Base-by-base conservation (phyloP, 1,140 invertebrate species). In the Heliconius eleuchia region DNA sequence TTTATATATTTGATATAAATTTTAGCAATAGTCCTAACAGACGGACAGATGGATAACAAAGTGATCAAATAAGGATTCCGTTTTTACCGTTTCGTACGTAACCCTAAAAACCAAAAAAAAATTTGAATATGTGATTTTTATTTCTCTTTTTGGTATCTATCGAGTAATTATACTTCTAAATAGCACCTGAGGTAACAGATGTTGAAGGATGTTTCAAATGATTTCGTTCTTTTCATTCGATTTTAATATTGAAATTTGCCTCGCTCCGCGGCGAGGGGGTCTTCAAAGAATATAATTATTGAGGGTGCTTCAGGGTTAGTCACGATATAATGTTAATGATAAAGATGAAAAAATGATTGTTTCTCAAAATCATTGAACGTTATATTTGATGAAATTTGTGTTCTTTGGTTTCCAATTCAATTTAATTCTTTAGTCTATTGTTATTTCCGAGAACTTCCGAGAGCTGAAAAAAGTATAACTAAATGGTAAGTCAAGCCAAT, bases 141-240 rank as follows among this genome's bases (percentile, higher is more conserved):
- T 73, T 60, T 74, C 30, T 46, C 18, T 23, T 74, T 57, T 80
- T 82, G 70, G 52, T 73, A 76, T 74, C 71, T 73, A 76, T 74
- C 71, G 55, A 77, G 70, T 72, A 80, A 82, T 82, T 82, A 82
- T 77, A 82, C 78, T 82, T 70, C 11, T 74, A 82, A 82, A 82
- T 82, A 55, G 71, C 78, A 80, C 73, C 76, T 76, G 73, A 78
- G 76, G 60, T 79, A 73, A 55, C 80, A 81, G 82, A 79, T 80
- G 79, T 71, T 78, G 37, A 74, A 77, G 71, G 77, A 78, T 78
- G 71, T 83, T 80, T 80, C 55, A 46, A 77, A 83, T 79, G 74
- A 80, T 80, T 83, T 83, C 81, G 11, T 82, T 81, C 71, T 79
- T 84, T 84, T 82, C 76, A 84, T 84, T 84, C 72, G 75, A 77